These are phyloP conservation scores for Ovis canadensis DNA, from an alignment of 2,113 vertebrate species.

Conservation along the genomic window DNA sequence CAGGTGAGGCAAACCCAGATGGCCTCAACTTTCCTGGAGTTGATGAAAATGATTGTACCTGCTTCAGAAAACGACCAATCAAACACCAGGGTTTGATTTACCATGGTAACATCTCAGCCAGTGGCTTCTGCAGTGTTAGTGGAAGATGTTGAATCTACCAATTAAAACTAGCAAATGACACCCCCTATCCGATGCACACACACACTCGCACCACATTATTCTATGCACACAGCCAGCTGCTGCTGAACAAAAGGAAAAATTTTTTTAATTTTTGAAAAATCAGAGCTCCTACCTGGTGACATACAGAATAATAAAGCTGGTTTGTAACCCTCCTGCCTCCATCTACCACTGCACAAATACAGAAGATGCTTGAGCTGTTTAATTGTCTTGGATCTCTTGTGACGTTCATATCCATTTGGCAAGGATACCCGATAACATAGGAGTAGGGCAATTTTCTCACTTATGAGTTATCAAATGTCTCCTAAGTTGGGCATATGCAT, in stretches of 20 bases:
- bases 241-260: constrained; percentile 54
- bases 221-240: constrained; percentile 43
- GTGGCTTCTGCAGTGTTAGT: constrained; percentile 46
- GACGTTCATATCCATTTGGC: constrained; percentile 27
- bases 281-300: constrained; percentile 34
- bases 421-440: background rate
- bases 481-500: constrained; percentile 32
- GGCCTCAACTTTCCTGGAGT: constrained; percentile 60
- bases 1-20: constrained; percentile 70
- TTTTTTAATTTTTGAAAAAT: background rate
- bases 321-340: background rate
- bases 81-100: constrained; percentile 55
- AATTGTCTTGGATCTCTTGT: constrained; percentile 15
- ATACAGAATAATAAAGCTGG: constrained; percentile 44
- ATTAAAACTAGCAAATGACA: constrained; percentile 67
- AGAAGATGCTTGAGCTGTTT: constrained; percentile 11
- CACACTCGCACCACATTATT: background rate
- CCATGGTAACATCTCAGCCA: constrained; percentile 74
- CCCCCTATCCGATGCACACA: constrained; percentile 38
- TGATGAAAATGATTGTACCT: constrained; percentile 61
- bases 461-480: constrained; percentile 44
- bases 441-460: constrained; percentile 21
- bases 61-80: constrained; percentile 58
- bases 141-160: constrained; percentile 56
- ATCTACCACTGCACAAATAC: background rate